Evolutionary conservation across 2,797 vertebrate genomes (phyloP), one percentile per base, ranked within the genome.

Genomic region (Gambelia wislizenii): DNA sequence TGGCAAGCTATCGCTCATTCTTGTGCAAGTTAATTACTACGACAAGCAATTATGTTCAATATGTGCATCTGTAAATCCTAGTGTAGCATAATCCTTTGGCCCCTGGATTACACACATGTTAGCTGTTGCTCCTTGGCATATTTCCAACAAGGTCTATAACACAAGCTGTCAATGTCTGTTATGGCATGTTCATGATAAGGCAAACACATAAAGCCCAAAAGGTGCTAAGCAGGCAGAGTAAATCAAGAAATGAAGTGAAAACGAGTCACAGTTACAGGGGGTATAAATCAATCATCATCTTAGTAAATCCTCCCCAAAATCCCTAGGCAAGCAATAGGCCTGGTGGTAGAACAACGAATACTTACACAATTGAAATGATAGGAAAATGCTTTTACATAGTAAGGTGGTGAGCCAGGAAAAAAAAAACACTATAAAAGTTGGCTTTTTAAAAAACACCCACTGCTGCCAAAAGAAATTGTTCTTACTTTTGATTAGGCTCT

Each of bases 191-290:
- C 36, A 18, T 39, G 36, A 76, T 74, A 49, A 82, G 27, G 27
- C 30, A 42, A 64, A 42, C 10, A 4, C 27, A 42, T 20, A 87
- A 49, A 61, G 33, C 42, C 33, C 30, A 61, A 83, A 42, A 72
- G 18, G 25, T 89, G 79, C 56, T 83, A 86, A 76, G n/a, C 8
- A 82, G 72, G 33, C 56, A 69, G 42, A 42, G 61, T 79, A 78
- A 64, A 90, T 84, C 79, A 27, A 82, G 47, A 82, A 85, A 67
- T 18, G 54, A 86, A 82, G 78, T 86, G 54, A 89, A 81, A 89
- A 82, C 36, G 59, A 84, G 52, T 61, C 75, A 90, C 12, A 72
- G 54, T 84, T 67, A 36, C 18, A n/a, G 54, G 33, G 44, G 7
- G 27, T 27, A 84, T 83, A 87, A 90, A 87, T 84, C 52, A 87